phyloP scores from a whole-genome alignment of 2,113 vertebrate species.

The Podocnemis expansa region DNA sequence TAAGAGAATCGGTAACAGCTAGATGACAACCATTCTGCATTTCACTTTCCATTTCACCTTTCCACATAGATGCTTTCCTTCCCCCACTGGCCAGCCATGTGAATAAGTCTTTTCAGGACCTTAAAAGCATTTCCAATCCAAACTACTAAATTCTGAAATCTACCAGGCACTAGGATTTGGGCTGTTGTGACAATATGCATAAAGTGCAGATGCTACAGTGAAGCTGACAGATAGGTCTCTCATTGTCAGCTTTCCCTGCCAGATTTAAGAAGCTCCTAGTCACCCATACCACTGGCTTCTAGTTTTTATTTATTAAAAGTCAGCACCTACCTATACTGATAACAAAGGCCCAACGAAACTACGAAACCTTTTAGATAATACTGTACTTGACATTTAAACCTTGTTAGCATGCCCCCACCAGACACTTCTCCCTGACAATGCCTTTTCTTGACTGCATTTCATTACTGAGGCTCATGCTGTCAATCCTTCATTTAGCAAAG shows the following conservation, averaged over 20 bases:
- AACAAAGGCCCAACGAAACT: neutral
- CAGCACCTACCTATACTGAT: neutral
- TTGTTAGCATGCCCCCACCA: neutral
- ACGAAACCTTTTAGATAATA: neutral
- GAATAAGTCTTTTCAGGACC: conserved; percentile 42
- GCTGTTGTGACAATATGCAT: neutral
- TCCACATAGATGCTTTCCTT: neutral
- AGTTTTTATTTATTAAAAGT: neutral
- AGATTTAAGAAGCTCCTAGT: neutral
- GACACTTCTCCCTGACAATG: accelerated
- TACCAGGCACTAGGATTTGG: neutral
- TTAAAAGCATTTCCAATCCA: conserved; percentile 51
- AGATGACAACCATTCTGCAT: conserved; percentile 18
- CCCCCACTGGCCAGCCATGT: neutral
- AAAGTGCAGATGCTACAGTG: neutral
- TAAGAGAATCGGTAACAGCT: conserved; percentile 34
- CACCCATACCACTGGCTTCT: neutral
- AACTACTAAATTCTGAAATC: conserved; percentile 26
- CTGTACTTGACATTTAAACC: accelerated
- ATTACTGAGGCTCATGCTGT: accelerated
- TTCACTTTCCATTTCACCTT: conserved; percentile 37
- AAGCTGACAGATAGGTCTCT: neutral
- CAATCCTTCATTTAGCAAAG: neutral
- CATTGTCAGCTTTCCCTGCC: accelerated
- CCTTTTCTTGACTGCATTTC: accelerated